Base-by-base conservation (phyloP, 2,888 invertebrate species). In the Scaeva pyrastri region DNA sequence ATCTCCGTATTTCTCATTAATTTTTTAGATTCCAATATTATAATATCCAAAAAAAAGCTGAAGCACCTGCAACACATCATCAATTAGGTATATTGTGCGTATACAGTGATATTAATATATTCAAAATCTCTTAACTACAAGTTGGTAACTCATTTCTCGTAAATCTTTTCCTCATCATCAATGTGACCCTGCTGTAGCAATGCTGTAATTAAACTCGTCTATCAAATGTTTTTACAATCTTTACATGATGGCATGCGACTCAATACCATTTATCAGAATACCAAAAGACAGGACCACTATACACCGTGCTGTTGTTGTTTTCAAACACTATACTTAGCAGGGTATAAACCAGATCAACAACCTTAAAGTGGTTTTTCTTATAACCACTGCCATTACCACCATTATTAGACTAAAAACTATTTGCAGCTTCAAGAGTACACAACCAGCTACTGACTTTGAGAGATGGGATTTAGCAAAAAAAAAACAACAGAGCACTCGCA, bases 301-400 rank as follows among this genome's bases (percentile, higher is more conserved):
- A 31, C 23, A 14, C 11, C 3, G 31, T 41, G 14, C 10, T 31
- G 31, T 55, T 31, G 10, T 21, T 12, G 11, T 55, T 3, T 3
- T 1, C 26, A 7, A 14, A 12, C 14, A 50, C 0, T 3, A 23
- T 14, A 6, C 12, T 2, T 7, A 52, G 2, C 23, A 36, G 26
- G 16, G 23, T 50, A 21, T 7, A 5, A 43, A 56, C 43, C 62
- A 76, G 86, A 86, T 86, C 86, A 86, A 82, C 55, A 86, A 86
- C 86, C 86, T 60, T 64, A 62, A 36, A 58, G 21, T 26, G 31
- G 45, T 73, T 80, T 52, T 80, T 64, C 19, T 66, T 60, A 56
- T 52, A 70, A 43, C 82, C 82, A 74, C 73, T 86, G 81, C 76
- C 81, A 86, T 81, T 86, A 71, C 81, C 81, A 62, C 68, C 64